A percentile compares a stretch with the other conserved stretches of the same genome.
Evolutionary conservation across 2,888 invertebrate species (phyloP).

Genomic region (Crossocerus cetratus): DNA sequence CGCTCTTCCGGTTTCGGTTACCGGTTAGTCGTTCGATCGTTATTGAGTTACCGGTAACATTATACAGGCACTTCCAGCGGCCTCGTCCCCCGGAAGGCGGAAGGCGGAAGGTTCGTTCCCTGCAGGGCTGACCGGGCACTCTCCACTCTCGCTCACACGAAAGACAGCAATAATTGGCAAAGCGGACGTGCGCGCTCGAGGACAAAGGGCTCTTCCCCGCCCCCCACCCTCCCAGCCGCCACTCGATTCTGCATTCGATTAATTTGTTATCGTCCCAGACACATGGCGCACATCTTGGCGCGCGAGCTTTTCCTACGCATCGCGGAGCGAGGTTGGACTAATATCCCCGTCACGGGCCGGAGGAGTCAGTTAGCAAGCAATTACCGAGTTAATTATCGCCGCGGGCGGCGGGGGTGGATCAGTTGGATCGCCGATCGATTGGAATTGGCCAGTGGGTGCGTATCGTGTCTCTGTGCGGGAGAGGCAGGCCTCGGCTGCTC

Average conservation of each 20-base stretch:
- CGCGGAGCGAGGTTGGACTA: no score
- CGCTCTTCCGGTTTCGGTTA: conserved; percentile 64
- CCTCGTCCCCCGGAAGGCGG: not conserved
- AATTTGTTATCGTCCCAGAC: no score
- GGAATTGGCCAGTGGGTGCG: not conserved
- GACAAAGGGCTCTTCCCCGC: conserved; percentile 21
- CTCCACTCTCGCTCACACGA: not conserved
- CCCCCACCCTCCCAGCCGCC: no score
- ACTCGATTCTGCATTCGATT: no score
- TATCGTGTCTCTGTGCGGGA: not conserved
- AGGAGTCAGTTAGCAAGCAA: not conserved
- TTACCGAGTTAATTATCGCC: conserved; percentile 1
- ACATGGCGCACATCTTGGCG: no score
- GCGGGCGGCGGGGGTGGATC: not conserved
- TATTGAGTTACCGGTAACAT: conserved; percentile 67
- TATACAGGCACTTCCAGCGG: conserved; percentile 49
- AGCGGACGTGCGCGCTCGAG: conserved; percentile 34
- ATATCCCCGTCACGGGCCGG: no score
- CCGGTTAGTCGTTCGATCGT: conserved; percentile 60
- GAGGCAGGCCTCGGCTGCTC: no score
- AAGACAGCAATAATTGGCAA: conserved; percentile 45
- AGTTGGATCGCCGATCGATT: not conserved
- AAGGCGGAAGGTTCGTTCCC: conserved; percentile 1
- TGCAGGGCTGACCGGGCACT: conserved; percentile 9
- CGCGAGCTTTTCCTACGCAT: no score